Conservation (phyloP, 1,140 invertebrate species). For the Rhagoletis pomonella region DNA sequence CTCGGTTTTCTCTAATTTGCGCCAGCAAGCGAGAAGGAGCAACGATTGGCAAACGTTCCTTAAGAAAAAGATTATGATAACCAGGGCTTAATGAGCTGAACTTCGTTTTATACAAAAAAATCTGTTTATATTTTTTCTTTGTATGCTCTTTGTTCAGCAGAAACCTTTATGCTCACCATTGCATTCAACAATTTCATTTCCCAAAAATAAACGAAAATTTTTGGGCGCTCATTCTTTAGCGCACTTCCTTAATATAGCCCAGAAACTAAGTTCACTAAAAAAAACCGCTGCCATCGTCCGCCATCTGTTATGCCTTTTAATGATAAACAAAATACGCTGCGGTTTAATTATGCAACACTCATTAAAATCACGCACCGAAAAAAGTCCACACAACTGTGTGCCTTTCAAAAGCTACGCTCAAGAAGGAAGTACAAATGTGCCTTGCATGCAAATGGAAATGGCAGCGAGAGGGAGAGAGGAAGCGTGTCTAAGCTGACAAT, state of each 20-base stretch:
- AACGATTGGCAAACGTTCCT: too few species aligned
- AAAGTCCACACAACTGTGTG: background rate
- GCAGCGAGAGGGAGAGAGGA: background rate
- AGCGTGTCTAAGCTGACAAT: background rate
- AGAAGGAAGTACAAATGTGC: conserved; percentile 33
- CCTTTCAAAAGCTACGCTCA: background rate
- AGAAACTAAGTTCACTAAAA: background rate
- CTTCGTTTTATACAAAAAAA: too few species aligned
- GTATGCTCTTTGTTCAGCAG: too few species aligned
- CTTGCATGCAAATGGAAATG: background rate
- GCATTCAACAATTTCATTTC: too few species aligned
- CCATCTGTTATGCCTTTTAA: background rate
- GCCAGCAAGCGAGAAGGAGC: too few species aligned
- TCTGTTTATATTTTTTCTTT: too few species aligned
- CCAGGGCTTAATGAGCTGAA: too few species aligned
- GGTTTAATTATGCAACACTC: conserved; percentile 15
- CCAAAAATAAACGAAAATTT: background rate
- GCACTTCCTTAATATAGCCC: background rate
- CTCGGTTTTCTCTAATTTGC: too few species aligned
- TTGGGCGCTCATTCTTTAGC: background rate
- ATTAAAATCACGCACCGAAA: conserved; percentile 2
- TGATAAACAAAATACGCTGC: background rate
- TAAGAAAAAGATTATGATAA: too few species aligned
- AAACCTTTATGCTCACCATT: too few species aligned
- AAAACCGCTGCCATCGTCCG: background rate